Conservation (phyloP, 2,888 invertebrate species). For the Lithophane socia region DNA sequence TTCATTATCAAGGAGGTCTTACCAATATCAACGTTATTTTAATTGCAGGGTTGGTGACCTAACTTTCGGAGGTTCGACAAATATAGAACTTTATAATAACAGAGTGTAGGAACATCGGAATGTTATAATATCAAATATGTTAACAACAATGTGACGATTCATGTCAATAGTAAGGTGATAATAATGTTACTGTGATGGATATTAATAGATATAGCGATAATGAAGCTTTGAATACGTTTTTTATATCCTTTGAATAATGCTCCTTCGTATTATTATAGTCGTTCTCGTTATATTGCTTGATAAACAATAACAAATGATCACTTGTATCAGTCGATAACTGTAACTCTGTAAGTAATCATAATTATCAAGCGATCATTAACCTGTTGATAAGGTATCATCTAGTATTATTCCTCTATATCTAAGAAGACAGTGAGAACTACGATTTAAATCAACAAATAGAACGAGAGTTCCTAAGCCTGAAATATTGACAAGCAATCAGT, state of each 20-base stretch:
- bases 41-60: constrained; percentile 49
- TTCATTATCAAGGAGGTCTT: constrained; percentile 44
- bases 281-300: constrained; percentile 25
- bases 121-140: constrained; percentile 4
- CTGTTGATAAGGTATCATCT: constrained; percentile 19
- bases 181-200: constrained; percentile 11
- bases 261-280: constrained; percentile 14
- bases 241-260: constrained; percentile 22
- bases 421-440: neutral
- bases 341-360: neutral
- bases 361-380: constrained; percentile 27
- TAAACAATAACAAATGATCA: too few species aligned
- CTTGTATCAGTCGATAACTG: neutral
- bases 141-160: constrained; percentile 7
- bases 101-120: constrained; percentile 1
- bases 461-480: neutral
- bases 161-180: constrained; percentile 16
- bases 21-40: constrained; percentile 32
- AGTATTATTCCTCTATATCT: constrained; percentile 10
- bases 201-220: constrained; percentile 13
- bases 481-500: neutral
- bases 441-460: neutral
- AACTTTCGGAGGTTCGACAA: constrained; percentile 34
- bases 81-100: constrained; percentile 16
- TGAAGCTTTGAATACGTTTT: constrained; percentile 29